Evolutionary conservation across 2,113 vertebrate species (phyloP).

Genomic region (Corythoichthys intestinalis): DNA sequence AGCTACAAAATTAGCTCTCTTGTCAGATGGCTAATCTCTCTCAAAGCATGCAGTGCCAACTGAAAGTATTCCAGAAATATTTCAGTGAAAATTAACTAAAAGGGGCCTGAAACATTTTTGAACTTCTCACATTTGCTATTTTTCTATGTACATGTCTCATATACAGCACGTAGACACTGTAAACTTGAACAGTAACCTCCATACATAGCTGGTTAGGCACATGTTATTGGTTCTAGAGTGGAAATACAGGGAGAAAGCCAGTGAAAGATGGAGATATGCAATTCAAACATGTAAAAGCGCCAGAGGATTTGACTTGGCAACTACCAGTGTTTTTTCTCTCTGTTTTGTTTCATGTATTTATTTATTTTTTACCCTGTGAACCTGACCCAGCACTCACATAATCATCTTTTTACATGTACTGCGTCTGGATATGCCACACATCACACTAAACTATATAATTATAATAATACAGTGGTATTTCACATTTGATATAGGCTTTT

Average conservation of each 20-base stretch:
- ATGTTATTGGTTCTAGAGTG: slow-evolving; percentile 68
- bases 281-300: slow-evolving; percentile 52
- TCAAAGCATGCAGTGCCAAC: slow-evolving; percentile 68
- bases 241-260: slow-evolving; percentile 33
- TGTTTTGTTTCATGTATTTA: neutral
- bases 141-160: slow-evolving; percentile 56
- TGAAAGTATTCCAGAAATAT: slow-evolving; percentile 53
- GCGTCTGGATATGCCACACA: slow-evolving; percentile 64
- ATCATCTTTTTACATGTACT: slow-evolving; percentile 51
- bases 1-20: slow-evolving; percentile 54
- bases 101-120: slow-evolving; percentile 36
- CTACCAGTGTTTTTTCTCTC: slow-evolving; percentile 44
- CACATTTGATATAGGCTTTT: slow-evolving; percentile 65
- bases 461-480: slow-evolving; percentile 54
- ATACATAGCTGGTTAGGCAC: slow-evolving; percentile 77
- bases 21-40: slow-evolving; percentile 28
- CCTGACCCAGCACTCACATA: slow-evolving; percentile 53
- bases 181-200: slow-evolving; percentile 70
- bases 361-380: slow-evolving; percentile 61
- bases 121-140: slow-evolving; percentile 51
- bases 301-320: slow-evolving; percentile 62
- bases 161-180: slow-evolving; percentile 44
- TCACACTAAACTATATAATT: slow-evolving; percentile 48
- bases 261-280: slow-evolving; percentile 29
- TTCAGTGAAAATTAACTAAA: slow-evolving; percentile 49